Conservation (phyloP, 2,113 vertebrate species). For the Narcine bancroftii region DNA sequence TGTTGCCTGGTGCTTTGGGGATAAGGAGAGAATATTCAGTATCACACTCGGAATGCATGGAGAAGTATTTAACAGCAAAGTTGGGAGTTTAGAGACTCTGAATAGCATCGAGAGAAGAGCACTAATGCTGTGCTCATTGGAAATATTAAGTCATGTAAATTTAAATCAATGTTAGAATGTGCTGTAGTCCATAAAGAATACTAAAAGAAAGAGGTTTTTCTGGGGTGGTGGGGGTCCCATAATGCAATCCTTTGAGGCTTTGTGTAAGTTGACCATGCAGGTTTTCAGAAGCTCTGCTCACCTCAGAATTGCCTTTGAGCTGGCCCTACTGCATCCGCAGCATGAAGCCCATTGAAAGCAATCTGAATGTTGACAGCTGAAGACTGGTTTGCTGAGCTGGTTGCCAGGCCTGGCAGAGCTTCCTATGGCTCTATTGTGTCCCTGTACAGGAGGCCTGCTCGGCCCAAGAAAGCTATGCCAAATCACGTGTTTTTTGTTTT, state of each 20-base stretch:
- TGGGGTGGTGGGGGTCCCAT: neutral
- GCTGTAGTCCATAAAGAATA: neutral
- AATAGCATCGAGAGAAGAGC: neutral
- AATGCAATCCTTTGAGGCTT: slow-evolving; percentile 33
- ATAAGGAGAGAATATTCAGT: neutral
- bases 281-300: slow-evolving; percentile 30
- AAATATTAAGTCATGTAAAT: slow-evolving; percentile 29
- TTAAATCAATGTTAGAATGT: neutral
- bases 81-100: neutral
- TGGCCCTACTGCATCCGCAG: slow-evolving; percentile 51
- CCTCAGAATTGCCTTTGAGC: slow-evolving; percentile 42
- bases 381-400: slow-evolving; percentile 42
- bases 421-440: slow-evolving; percentile 51
- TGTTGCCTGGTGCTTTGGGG: neutral
- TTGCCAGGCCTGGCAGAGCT: slow-evolving; percentile 43
- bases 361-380: slow-evolving; percentile 43
- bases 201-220: neutral
- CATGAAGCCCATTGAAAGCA: slow-evolving; percentile 45
- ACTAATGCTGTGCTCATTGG: neutral
- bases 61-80: neutral
- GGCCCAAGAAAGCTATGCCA: slow-evolving; percentile 38
- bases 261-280: slow-evolving; percentile 21
- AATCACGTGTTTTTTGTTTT: slow-evolving; percentile 42
- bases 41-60: neutral
- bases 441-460: slow-evolving; percentile 39